Base-by-base conservation (phyloP, 2,888 invertebrate species). In the Lingula anatina region DNA sequence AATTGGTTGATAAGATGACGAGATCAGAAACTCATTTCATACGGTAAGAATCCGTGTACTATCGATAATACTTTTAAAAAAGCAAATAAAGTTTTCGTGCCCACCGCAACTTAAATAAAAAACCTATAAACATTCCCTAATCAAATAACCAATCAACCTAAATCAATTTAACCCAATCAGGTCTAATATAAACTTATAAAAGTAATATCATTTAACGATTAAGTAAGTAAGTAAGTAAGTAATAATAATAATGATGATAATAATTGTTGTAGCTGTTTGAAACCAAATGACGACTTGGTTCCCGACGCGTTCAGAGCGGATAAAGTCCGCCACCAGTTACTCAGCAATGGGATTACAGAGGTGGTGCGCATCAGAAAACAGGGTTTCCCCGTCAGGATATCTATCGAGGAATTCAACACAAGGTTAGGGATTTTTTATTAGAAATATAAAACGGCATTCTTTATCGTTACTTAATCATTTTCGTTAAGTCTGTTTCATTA, bases 311-410 rank as follows among this genome's bases (percentile, higher is more conserved):
- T 71, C 53, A 66, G 68, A 46, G 54, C 55, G n/a, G 57, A 60
- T 24, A 50, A 65, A 7, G 62, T 70, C 7, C 50, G 56, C 18
- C 47, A 62, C 38, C 73, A 73, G 45, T 54, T 73, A n/a, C 46
- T 57, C 35, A 72, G 69, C 55, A 72, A 71, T 38, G 73, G 73
- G n/a, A 56, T 72, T 5, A 56, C 70, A 56, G 71, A 71, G 49
- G 65, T 71, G 18, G 64, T 70, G 23, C 61, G 67, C 47, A 61
- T 73, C 5, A 55, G 73, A 9, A 56, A 68, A 40, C 65, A 64
- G 39, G 73, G 73, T 1, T 72, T 62, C 54, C 64, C 72, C 9
- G 57, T 65, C 31, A 56, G 70, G 44, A 61, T 69, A 15, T 46
- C 48, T 41, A 64, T 60, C 43, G 58, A 65, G n/a, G 63, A 65